These are phyloP conservation scores for Chelonus insularis DNA, from an alignment of 1,140 invertebrate species.

Conservation along the genomic window DNA sequence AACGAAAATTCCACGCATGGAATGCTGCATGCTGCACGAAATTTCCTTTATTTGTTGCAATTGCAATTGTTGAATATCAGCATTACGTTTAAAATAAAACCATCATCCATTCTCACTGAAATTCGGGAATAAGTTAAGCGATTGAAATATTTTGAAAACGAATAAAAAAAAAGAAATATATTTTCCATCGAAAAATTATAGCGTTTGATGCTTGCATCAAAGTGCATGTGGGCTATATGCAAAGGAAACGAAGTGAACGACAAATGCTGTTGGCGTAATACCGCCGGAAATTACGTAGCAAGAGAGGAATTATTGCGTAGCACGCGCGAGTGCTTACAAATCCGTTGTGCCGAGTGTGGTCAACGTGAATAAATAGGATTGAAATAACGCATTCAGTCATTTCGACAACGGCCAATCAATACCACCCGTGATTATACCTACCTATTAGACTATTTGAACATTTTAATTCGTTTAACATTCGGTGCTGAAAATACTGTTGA, in stretches of 20 bases:
- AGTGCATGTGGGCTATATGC: slow-evolving; percentile 2
- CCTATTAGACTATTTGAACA: too few species aligned
- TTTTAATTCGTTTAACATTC: too few species aligned
- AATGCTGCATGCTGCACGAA: too few species aligned
- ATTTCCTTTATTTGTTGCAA: too few species aligned
- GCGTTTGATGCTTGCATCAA: slow-evolving; percentile 2
- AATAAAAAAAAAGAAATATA: too few species aligned
- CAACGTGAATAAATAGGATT: slow-evolving; percentile 15
- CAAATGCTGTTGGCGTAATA: slow-evolving; percentile 27
- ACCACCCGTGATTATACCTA: neutral
- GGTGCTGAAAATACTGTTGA: neutral
- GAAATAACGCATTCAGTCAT: slow-evolving; percentile 11
- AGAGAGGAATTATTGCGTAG: slow-evolving; percentile 25
- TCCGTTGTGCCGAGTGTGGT: slow-evolving; percentile 14
- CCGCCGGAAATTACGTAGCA: slow-evolving; percentile 27
- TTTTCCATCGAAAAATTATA: slow-evolving; percentile 4
- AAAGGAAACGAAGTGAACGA: slow-evolving; percentile 26
- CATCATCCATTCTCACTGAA: too few species aligned
- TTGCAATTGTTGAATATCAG: too few species aligned
- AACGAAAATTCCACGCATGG: too few species aligned
- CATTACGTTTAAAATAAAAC: too few species aligned
- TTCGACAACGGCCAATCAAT: slow-evolving; percentile 6
- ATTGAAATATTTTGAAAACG: too few species aligned
- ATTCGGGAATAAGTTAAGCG: too few species aligned
- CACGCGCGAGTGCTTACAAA: slow-evolving; percentile 23